Evolutionary conservation across 2,888 invertebrate genomes (phyloP).

Genomic region (Pharmacophagus antenor): DNA sequence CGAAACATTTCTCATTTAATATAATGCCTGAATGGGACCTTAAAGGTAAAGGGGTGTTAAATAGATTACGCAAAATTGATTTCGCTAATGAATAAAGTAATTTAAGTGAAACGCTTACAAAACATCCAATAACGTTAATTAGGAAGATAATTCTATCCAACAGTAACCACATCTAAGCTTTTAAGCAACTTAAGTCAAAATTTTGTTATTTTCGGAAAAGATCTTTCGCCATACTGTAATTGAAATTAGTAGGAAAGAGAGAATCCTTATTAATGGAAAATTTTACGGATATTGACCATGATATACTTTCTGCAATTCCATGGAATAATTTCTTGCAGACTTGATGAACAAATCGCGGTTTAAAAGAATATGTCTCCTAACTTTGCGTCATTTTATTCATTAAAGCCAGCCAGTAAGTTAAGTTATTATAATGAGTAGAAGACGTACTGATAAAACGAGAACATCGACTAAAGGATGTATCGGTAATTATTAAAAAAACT

Average conservation of each 20-base stretch:
- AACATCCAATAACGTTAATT: slow-evolving; percentile 18
- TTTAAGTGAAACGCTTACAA: slow-evolving; percentile 20
- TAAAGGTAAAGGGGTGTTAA: slow-evolving; percentile 13
- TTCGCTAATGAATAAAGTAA: slow-evolving; percentile 39
- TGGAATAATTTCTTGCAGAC: too few species aligned
- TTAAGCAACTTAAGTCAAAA: not conserved
- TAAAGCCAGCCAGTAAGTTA: too few species aligned
- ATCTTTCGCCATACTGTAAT: not conserved
- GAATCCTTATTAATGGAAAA: too few species aligned
- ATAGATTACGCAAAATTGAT: slow-evolving; percentile 40
- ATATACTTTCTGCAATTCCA: too few species aligned
- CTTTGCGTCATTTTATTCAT: too few species aligned
- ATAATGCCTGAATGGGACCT: not conserved
- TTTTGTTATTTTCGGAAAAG: not conserved
- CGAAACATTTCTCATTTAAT: slow-evolving; percentile 7
- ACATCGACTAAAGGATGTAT: too few species aligned
- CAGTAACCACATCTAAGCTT: slow-evolving; percentile 8
- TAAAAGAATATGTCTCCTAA: too few species aligned
- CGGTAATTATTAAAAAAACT: too few species aligned
- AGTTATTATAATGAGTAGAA: too few species aligned
- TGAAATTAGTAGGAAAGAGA: not conserved
- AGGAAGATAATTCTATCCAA: slow-evolving; percentile 2
- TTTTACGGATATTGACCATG: too few species aligned
- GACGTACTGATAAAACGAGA: too few species aligned
- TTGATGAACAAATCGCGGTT: too few species aligned